Base-by-base conservation (phyloP, 2,888 invertebrate species). In the Diogma glabrata region DNA sequence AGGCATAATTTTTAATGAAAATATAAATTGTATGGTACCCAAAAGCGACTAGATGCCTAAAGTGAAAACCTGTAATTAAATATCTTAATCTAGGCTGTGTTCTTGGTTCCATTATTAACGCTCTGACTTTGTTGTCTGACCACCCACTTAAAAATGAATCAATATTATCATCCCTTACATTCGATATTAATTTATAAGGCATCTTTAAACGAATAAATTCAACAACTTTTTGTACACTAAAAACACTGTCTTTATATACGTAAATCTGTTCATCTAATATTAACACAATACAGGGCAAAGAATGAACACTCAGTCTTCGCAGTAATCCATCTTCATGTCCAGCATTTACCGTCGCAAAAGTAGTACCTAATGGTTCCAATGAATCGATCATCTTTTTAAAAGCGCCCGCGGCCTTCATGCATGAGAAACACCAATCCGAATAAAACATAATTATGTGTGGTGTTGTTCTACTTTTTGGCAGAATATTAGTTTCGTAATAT, bases 381-480 rank as follows among this genome's bases (percentile, higher is more conserved):
- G 93, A 87, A 60, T 90, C 87, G 38, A 90, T 83, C 49, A 95
- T 73, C 56, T 87, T 79, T 48, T 88, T 77, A 79, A 93, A 90
- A 9, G 87, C 78, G 1, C 85, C 85, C 46, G 92, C 90, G n/a
- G 87, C 82, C 61, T 83, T 84, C 56, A 91, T 81, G 67, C 95
- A 96, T 47, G 88, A 82, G 67, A 92, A 89, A 66, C 95, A 96
- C 87, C 91, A 93, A 68, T 95, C 94, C 7, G 89, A 86, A 70
- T 93, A 96, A 67, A 92, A 90, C 59, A 95, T 79, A 47, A 96
- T 77, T 52, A 96, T 72, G 53, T 90, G 85, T 9, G 94, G 92
- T 28, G 84, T 84, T 55, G 79, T 81, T 53, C 77, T 74, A 64
- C 91, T 93, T 64, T 88, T 89, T 54, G 91, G 89, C 50, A 92